Evolutionary conservation across 2,888 invertebrate species (phyloP).

Genomic region (Diabrotica balteata): DNA sequence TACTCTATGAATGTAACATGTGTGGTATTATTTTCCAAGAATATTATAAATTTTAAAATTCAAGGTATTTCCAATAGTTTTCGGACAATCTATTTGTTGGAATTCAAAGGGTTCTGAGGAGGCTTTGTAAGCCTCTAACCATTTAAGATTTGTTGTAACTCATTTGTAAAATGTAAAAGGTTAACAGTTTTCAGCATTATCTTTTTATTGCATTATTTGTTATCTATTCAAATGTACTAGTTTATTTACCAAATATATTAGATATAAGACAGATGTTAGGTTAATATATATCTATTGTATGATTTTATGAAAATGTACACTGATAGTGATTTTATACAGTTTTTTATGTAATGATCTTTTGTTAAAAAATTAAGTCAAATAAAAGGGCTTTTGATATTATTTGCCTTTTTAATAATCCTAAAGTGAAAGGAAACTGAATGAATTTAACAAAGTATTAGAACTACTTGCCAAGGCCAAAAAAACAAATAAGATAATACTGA

Average conservation of each 20-base stretch:
- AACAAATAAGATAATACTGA: too few relatives aligned
- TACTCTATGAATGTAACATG: too few relatives aligned
- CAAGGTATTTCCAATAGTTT: background rate
- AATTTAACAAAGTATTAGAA: too few relatives aligned
- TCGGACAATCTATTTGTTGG: background rate
- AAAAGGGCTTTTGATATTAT: slow-evolving; percentile 23
- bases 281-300: slow-evolving; percentile 14
- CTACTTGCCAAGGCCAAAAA: too few relatives aligned
- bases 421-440: too few relatives aligned
- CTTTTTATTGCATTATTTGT: background rate
- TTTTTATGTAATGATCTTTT: slow-evolving; percentile 26
- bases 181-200: background rate
- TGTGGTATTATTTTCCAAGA: background rate
- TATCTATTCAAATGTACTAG: slow-evolving; percentile 6
- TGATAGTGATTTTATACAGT: slow-evolving; percentile 24
- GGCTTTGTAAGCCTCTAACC: too few relatives aligned
- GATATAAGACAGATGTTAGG: slow-evolving; percentile 12
- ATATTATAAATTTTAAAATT: background rate
- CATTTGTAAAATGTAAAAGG: background rate
- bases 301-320: slow-evolving; percentile 19
- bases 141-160: too few relatives aligned
- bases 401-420: background rate
- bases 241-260: slow-evolving; percentile 24
- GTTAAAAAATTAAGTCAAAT: slow-evolving; percentile 24
- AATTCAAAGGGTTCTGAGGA: too few relatives aligned